Percentiles rank a stretch among this genome's conserved stretches.
Evolutionary conservation across 2,888 invertebrate species (phyloP).

Genomic region (Gasteruption jaculator): DNA sequence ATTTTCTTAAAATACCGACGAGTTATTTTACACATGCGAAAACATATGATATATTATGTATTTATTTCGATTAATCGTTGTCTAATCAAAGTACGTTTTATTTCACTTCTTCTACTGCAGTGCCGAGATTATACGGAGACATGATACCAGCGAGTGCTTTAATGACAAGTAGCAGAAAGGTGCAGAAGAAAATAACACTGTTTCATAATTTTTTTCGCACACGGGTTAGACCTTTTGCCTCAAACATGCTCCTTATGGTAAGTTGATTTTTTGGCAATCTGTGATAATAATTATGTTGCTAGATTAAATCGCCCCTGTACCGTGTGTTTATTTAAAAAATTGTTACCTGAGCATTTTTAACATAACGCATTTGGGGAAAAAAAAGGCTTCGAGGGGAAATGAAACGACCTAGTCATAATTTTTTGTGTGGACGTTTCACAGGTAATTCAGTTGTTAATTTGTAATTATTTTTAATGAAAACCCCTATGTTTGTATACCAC

Average conservation of each 20-base stretch:
- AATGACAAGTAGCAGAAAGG: slow-evolving; percentile 57
- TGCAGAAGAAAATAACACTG: slow-evolving; percentile 68
- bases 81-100: slow-evolving; percentile 1
- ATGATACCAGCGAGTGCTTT: slow-evolving; percentile 57
- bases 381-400: too few relatives aligned
- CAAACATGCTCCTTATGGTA: slow-evolving; percentile 81
- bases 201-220: slow-evolving; percentile 76
- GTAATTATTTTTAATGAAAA: too few relatives aligned
- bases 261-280: slow-evolving; percentile 30
- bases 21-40: too few relatives aligned
- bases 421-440: too few relatives aligned
- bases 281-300: too few relatives aligned
- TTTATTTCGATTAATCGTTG: not conserved
- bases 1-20: too few relatives aligned
- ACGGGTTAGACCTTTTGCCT: slow-evolving; percentile 67
- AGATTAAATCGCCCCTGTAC: slow-evolving; percentile 5
- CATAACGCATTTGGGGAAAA: too few relatives aligned
- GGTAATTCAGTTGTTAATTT: too few relatives aligned
- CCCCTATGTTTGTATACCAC: too few relatives aligned
- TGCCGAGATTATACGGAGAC: slow-evolving; percentile 59
- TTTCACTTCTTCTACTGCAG: slow-evolving; percentile 43
- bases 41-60: too few relatives aligned
- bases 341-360: slow-evolving; percentile 1
- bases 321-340: not conserved
- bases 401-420: too few relatives aligned